phyloP scores from a whole-genome alignment of 1,140 invertebrate genomes.

The Pygmarrhopalites habei region DNA sequence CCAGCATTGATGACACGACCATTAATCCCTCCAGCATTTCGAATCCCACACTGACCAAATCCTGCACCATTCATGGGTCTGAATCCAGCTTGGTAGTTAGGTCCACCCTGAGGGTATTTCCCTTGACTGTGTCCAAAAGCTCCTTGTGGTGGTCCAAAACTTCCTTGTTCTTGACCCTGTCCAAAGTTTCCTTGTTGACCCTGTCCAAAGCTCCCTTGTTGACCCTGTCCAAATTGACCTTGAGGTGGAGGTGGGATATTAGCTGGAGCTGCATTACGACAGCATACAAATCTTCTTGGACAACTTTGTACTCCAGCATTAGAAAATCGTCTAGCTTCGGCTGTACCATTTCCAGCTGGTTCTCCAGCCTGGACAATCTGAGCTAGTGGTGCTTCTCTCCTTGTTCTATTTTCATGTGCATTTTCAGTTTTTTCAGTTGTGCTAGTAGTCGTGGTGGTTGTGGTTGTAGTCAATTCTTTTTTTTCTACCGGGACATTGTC shows the following conservation, averaged over 20 bases:
- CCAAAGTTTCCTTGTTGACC: neutral
- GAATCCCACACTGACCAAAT: conserved; percentile 56
- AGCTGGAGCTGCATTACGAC: conserved; percentile 14
- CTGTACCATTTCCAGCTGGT: conserved; percentile 7
- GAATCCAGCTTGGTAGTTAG: conserved; percentile 9
- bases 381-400: conserved; percentile 9
- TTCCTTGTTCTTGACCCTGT: neutral
- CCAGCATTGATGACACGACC: conserved; percentile 79
- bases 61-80: neutral
- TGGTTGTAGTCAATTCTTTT: neutral
- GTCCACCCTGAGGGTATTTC: neutral
- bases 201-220: neutral
- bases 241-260: too few species aligned
- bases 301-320: neutral
- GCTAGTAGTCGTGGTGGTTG: too few species aligned
- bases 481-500: neutral
- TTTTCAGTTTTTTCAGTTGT: neutral
- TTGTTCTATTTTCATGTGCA: neutral
- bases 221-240: too few species aligned
- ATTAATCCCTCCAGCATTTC: conserved; percentile 77
- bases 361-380: neutral
- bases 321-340: conserved; percentile 1
- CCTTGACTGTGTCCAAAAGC: neutral
- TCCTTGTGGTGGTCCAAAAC: neutral
- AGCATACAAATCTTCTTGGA: conserved; percentile 27